Conservation (phyloP, 2,113 vertebrate genomes). For the Erythrocercus mccallii region DNA sequence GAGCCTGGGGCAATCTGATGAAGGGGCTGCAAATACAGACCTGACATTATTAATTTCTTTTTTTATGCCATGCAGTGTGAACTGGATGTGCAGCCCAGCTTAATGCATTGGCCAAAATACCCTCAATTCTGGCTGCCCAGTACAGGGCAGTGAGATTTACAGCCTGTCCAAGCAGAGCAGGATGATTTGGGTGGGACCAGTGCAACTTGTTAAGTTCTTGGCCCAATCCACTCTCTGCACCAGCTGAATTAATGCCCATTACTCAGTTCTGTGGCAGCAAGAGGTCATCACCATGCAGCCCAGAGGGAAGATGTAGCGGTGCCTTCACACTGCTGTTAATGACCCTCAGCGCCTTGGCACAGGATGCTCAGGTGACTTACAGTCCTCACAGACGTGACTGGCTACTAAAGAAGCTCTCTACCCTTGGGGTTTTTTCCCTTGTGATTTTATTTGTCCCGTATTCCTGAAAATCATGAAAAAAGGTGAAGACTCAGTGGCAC, state of each 20-base stretch:
- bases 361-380: neutral
- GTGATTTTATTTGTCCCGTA: neutral
- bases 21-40: neutral
- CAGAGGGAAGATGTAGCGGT: accelerated
- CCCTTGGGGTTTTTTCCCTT: neutral
- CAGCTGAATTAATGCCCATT: neutral
- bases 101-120: neutral
- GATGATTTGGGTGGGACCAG: neutral
- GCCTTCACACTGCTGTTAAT: neutral
- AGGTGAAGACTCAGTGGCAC: neutral
- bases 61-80: neutral
- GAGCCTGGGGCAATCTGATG: neutral
- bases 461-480: neutral
- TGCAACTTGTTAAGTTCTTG: neutral
- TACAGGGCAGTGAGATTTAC: neutral
- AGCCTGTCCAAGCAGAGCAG: neutral
- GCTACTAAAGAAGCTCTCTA: neutral
- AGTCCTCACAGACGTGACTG: neutral
- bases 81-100: neutral
- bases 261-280: neutral
- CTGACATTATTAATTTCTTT: accelerated
- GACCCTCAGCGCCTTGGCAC: accelerated
- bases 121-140: neutral
- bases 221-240: neutral
- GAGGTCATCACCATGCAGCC: neutral